Evolutionary conservation across 2,113 vertebrate species (phyloP).

Genomic region (Potamarius usumacintae): DNA sequence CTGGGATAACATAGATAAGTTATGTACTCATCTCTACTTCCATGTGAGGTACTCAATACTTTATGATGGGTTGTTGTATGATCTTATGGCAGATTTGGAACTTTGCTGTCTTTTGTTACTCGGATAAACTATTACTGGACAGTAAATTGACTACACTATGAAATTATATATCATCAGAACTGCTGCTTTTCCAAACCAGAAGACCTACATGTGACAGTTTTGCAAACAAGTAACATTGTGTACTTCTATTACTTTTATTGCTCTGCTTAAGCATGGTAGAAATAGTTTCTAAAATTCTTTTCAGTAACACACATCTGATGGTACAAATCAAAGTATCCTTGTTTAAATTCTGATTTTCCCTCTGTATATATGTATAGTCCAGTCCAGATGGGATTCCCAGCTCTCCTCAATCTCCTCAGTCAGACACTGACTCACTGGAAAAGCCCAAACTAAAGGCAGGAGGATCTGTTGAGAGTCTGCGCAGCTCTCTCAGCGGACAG

Average conservation of each 20-base stretch:
- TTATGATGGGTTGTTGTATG: neutral
- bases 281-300: neutral
- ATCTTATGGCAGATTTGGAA: neutral
- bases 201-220: neutral
- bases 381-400: conserved; percentile 81
- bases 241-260: neutral
- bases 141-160: neutral
- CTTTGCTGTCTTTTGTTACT: neutral
- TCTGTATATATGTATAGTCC: conserved; percentile 70
- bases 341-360: neutral
- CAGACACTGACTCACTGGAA: conserved; percentile 82
- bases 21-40: neutral
- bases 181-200: neutral
- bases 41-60: neutral
- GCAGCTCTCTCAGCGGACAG: conserved; percentile 94
- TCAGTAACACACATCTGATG: neutral
- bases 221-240: neutral
- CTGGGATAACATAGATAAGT: neutral
- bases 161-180: neutral
- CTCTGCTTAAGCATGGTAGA: neutral
- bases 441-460: conserved; percentile 96
- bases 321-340: neutral
- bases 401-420: conserved; percentile 79
- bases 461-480: conserved; percentile 94
- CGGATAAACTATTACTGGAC: neutral